Evolutionary conservation across 2,797 vertebrate species (phyloP).

Genomic region (Microchirus variegatus): DNA sequence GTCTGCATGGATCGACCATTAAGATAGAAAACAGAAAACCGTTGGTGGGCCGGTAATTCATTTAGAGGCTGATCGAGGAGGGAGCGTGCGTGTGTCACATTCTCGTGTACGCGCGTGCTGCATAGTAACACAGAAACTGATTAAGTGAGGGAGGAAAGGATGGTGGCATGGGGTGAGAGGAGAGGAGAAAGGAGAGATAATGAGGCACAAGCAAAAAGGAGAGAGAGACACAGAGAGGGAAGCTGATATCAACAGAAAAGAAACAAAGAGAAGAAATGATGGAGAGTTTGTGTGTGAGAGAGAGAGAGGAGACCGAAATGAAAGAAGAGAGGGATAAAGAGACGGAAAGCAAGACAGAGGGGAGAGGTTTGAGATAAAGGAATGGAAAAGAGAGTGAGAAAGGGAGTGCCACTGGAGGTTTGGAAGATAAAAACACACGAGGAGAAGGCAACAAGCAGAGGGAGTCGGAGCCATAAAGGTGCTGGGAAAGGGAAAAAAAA

Average conservation of each 20-base stretch:
- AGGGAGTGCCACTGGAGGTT: slow-evolving; percentile 16
- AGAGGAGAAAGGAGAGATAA: slow-evolving; percentile 47
- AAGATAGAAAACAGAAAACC: slow-evolving; percentile 73
- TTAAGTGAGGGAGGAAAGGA: slow-evolving; percentile 50
- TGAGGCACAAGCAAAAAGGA: slow-evolving; percentile 34
- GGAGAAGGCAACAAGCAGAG: slow-evolving; percentile 41
- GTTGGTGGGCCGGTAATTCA: slow-evolving; percentile 75
- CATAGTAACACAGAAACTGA: slow-evolving; percentile 62
- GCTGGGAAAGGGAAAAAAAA: slow-evolving; percentile 21
- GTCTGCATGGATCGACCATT: slow-evolving; percentile 72
- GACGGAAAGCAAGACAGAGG: no score
- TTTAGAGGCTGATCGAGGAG: slow-evolving; percentile 68
- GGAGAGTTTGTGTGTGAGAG: background rate
- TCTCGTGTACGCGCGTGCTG: slow-evolving; percentile 14
- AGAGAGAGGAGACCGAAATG: background rate
- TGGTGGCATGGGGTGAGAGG: slow-evolving; percentile 23
- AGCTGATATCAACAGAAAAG: slow-evolving; percentile 1
- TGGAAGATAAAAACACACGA: slow-evolving; percentile 35
- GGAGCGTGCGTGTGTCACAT: slow-evolving; percentile 36
- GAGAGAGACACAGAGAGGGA: slow-evolving; percentile 11
- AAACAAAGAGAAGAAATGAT: no score
- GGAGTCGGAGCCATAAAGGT: slow-evolving; percentile 33
- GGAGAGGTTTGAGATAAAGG: background rate
- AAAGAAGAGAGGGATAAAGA: no score
- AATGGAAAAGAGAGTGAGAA: slow-evolving; percentile 9